Conservation (phyloP, 2,113 vertebrate species). For the Pteruthius melanotis region DNA sequence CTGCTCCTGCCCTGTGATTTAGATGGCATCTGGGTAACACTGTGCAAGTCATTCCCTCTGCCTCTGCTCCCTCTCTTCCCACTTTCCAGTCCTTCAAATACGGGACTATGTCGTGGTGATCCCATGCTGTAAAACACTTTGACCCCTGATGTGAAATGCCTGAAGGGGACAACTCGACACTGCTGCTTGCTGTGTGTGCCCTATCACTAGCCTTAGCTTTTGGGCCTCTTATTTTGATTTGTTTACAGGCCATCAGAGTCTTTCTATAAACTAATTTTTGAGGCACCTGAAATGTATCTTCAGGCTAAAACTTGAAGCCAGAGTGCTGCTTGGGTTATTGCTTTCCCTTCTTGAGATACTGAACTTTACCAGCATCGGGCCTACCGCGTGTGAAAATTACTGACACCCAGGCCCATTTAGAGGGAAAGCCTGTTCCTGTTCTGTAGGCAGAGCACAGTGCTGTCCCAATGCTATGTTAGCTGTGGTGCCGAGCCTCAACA, state of each 20-base stretch:
- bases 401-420: not conserved
- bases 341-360: not conserved
- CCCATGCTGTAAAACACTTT: not conserved
- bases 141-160: not conserved
- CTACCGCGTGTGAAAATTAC: not conserved
- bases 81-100: not conserved
- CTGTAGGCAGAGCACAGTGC: not conserved
- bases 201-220: not conserved
- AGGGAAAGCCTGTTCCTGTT: not conserved
- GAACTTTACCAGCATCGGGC: not conserved
- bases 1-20: not conserved
- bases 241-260: not conserved
- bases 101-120: not conserved
- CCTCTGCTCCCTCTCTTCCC: not conserved
- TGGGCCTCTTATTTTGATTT: not conserved
- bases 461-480: not conserved
- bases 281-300: not conserved
- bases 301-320: not conserved
- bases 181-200: not conserved
- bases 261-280: not conserved
- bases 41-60: not conserved
- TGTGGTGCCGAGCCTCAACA: accelerated
- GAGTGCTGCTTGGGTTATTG: accelerated
- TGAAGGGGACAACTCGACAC: not conserved
- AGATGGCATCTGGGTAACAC: not conserved